These are phyloP conservation scores for Malacoraja senta DNA, from an alignment of 2,797 vertebrate genomes.

Conservation along the genomic window DNA sequence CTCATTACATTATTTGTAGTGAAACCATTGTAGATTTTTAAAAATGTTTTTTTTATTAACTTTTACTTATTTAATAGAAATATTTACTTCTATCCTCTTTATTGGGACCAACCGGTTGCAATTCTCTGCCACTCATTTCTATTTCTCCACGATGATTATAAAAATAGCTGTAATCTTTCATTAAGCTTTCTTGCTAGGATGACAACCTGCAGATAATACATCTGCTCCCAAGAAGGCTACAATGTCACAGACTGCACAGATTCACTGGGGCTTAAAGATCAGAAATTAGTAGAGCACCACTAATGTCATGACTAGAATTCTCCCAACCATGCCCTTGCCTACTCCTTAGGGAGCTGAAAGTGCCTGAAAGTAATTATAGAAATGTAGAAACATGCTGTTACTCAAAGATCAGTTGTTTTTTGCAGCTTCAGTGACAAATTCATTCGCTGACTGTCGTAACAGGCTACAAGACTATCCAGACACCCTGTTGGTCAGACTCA, in stretches of 20 bases:
- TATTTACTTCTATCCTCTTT: background rate
- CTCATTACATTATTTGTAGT: background rate
- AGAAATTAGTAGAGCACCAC: slow-evolving; percentile 19
- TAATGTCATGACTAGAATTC: slow-evolving; percentile 21
- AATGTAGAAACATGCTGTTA: slow-evolving; percentile 18
- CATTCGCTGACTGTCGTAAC: background rate
- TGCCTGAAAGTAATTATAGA: slow-evolving; percentile 29
- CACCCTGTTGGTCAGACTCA: background rate
- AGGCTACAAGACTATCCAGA: background rate
- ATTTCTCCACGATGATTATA: background rate
- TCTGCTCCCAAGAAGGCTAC: slow-evolving; percentile 28
- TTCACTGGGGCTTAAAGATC: slow-evolving; percentile 34
- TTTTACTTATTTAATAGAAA: background rate
- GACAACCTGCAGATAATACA: slow-evolving; percentile 27
- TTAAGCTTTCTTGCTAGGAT: background rate
- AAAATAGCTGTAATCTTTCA: slow-evolving; percentile 34
- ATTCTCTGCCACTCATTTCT: background rate
- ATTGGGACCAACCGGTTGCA: background rate
- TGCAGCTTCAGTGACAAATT: slow-evolving; percentile 1
- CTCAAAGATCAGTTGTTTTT: slow-evolving; percentile 17
- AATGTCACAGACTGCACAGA: background rate
- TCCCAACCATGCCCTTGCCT: slow-evolving; percentile 21
- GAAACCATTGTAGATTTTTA: background rate
- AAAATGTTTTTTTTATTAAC: background rate
- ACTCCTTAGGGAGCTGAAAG: background rate